A percentile compares a stretch with the other conserved stretches of the same genome.
phyloP scores from a whole-genome alignment of 1,140 invertebrate species.

The Chelonus insularis region DNA sequence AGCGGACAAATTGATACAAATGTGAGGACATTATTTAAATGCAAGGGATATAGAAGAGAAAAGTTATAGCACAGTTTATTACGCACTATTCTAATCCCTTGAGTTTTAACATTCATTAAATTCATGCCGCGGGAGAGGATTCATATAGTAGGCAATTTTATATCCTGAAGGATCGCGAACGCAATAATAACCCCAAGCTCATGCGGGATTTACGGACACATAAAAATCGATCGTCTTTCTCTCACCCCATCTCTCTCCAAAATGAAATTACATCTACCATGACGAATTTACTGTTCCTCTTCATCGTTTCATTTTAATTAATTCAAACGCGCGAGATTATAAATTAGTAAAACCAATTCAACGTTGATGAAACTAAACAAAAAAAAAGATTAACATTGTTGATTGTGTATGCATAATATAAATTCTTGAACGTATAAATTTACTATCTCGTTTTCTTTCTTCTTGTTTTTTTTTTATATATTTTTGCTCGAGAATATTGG shows the following conservation, averaged over 20 bases:
- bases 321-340: conserved; percentile 12
- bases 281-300: conserved; percentile 6
- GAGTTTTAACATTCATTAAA: conserved; percentile 26
- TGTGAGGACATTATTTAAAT: neutral
- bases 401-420: neutral
- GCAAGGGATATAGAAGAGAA: neutral
- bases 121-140: conserved; percentile 16
- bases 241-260: conserved; percentile 4
- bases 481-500: too few relatives aligned
- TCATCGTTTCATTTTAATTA: conserved; percentile 13
- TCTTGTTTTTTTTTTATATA: too few relatives aligned
- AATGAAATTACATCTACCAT: conserved; percentile 23
- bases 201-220: conserved; percentile 21
- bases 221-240: conserved; percentile 15
- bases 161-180: conserved; percentile 14
- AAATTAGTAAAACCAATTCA: conserved; percentile 3
- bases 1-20: neutral
- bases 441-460: too few relatives aligned
- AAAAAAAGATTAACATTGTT: neutral
- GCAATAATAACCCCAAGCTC: conserved; percentile 16
- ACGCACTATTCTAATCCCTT: conserved; percentile 12
- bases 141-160: conserved; percentile 12
- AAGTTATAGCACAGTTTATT: conserved; percentile 1
- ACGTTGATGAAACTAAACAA: conserved; percentile 6
- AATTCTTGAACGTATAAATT: neutral